Base-by-base conservation (phyloP, 1,140 invertebrate species). In the Zaprionus davidi region DNA sequence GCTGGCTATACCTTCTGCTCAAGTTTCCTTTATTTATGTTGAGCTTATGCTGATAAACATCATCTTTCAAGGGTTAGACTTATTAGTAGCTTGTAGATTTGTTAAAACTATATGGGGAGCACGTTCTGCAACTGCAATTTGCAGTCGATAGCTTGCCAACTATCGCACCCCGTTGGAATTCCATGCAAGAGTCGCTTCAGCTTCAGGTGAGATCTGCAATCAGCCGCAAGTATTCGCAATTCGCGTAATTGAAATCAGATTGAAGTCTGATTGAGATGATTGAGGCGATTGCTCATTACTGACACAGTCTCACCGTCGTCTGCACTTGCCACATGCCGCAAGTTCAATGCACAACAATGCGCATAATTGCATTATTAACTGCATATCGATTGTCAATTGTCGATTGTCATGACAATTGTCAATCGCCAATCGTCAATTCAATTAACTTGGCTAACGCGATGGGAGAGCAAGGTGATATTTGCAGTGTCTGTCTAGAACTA, bases 261-360 rank as follows among this genome's bases (percentile, higher is more conserved):
- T 64, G 15, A 26, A 55, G 34, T 64, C 17, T 22, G 26, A 62
- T 38, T 41, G 13, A 41, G 17, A 17, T 20, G 28, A 49, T 49
- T 20, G 44, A 9, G 26, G 36, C 17, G 58, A 26, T 65, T 44
- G 58, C 36, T 65, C 36, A 76, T 67, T 46, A 67, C 51, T 67
- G 67, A 62, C 57, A 78, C 62, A 76, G 51, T 49, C 22, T 49
- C 22, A 62, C 22, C 13, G 34, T 22, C n/a, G 24, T 17, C 20
- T 22, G 34, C 53, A 31, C 26, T 44, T 65, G 59, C 11, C 59
- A 55, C 68, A 65, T 31, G 62, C 34, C 9, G 55, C 73, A 76
- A 71, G 68, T 76, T 71, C 53, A 76, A 71, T 60, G 73, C 13
- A 70, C 68, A 70, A 63, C 22, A 60, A 38, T 26, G 5, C 46